Conservation (phyloP, 64 coral and sea anemone species). For the Actinia tenebrosa region DNA sequence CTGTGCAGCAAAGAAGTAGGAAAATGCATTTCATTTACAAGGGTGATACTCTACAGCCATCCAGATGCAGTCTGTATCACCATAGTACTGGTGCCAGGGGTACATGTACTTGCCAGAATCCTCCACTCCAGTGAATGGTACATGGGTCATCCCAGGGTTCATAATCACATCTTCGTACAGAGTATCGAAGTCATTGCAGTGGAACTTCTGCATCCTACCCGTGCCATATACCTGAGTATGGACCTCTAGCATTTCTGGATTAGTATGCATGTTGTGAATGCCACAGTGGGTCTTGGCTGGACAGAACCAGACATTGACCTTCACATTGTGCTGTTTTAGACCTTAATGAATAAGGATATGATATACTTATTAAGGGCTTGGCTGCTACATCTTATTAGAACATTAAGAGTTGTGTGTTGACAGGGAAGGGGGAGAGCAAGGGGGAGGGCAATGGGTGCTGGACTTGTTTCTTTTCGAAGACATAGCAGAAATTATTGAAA, state of each 20-base stretch:
- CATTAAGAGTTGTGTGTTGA: no score
- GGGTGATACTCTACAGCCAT: conserved; percentile 76
- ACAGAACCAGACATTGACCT: conserved; percentile 72
- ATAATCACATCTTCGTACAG: conserved; percentile 75
- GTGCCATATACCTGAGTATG: conserved; percentile 61
- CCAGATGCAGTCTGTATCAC: conserved; percentile 77
- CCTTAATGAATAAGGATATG: neutral
- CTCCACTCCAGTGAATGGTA: conserved; percentile 56
- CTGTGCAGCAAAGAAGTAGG: neutral
- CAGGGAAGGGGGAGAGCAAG: neutral
- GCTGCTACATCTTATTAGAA: no score
- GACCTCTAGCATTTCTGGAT: conserved; percentile 66
- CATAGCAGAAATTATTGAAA: no score
- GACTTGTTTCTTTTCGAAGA: no score
- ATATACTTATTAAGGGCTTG: no score
- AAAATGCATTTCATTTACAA: neutral
- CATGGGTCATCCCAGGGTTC: conserved; percentile 75
- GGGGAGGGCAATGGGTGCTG: neutral
- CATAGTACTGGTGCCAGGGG: conserved; percentile 77
- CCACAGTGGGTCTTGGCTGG: conserved; percentile 60
- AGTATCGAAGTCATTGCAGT: conserved; percentile 39
- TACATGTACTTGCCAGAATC: conserved; percentile 47
- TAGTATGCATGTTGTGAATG: conserved; percentile 48
- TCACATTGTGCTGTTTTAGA: conserved; percentile 36
- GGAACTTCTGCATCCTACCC: conserved; percentile 79